Percentiles rank a stretch among this genome's conserved stretches.
Evolutionary conservation across 2,888 invertebrate species (phyloP).

Genomic region (Sminthurides aquaticus): DNA sequence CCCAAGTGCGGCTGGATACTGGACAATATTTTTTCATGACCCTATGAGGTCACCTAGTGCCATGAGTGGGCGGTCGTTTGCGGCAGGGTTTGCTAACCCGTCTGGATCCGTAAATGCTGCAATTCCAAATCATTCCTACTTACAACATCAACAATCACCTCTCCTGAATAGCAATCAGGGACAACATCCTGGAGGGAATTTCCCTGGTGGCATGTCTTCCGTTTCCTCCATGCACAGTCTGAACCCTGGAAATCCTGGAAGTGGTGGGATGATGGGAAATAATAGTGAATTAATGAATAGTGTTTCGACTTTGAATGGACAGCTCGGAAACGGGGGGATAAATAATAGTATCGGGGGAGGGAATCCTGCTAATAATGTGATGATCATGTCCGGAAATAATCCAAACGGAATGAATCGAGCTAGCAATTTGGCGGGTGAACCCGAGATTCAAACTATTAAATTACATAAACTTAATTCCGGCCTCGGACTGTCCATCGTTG

Average conservation of each 20-base stretch:
- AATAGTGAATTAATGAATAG: constrained; percentile 18
- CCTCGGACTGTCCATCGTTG: constrained; percentile 97
- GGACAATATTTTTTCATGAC: constrained; percentile 67
- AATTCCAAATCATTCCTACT: constrained; percentile 7
- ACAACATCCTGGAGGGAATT: background rate
- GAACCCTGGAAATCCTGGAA: background rate
- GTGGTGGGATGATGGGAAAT: constrained; percentile 17
- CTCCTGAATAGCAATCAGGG: background rate
- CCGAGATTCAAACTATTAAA: constrained; percentile 75
- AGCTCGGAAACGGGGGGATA: background rate
- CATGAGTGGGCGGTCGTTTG: constrained; percentile 54
- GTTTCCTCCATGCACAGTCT: constrained; percentile 6
- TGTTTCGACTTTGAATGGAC: constrained; percentile 16
- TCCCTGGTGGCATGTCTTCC: background rate
- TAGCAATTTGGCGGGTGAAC: constrained; percentile 45
- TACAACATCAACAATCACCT: constrained; percentile 21
- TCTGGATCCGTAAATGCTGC: constrained; percentile 9
- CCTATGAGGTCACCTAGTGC: constrained; percentile 53
- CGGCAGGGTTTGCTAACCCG: constrained; percentile 24
- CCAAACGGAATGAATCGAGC: constrained; percentile 6
- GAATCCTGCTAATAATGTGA: background rate
- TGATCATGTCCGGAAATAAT: background rate
- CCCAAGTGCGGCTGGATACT: constrained; percentile 80
- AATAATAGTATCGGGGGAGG: background rate
- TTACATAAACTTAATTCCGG: constrained; percentile 90